phyloP scores from a whole-genome alignment of 2,797 vertebrate genomes.

The Hypotaenidia philippensis region DNA sequence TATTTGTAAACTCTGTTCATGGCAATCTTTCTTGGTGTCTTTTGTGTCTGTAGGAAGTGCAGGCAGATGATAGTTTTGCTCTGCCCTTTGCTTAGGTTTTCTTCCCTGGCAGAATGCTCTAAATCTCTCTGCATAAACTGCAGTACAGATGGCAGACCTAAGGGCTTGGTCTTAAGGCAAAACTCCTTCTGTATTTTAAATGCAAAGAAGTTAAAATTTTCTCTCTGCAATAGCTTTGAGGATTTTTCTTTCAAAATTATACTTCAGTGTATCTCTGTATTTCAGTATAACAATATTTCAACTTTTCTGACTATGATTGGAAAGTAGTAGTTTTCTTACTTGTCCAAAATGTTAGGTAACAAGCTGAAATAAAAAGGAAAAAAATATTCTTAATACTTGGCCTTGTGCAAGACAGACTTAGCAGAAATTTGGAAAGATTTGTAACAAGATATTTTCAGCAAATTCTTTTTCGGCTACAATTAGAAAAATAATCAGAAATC shows the following conservation, averaged over 20 bases:
- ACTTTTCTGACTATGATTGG: not conserved
- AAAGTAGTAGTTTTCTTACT: not conserved
- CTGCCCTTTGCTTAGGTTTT: not conserved
- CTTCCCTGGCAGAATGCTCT: not conserved
- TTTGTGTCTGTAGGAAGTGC: not conserved
- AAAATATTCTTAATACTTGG: not conserved
- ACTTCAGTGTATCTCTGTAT: not conserved
- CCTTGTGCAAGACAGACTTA: not conserved
- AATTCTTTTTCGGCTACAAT: not conserved
- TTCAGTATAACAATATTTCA: not conserved
- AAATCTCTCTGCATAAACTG: not conserved
- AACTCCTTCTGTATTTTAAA: not conserved
- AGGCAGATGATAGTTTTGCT: not conserved
- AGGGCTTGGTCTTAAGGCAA: not conserved
- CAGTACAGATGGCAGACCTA: not conserved
- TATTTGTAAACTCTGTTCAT: not conserved
- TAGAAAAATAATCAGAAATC: not conserved
- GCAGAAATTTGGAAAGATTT: not conserved
- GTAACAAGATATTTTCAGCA: not conserved
- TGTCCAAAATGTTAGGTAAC: not conserved
- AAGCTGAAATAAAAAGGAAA: not conserved
- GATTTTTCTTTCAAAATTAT: not conserved
- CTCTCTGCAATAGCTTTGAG: not conserved
- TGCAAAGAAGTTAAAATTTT: not conserved
- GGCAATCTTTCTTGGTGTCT: not conserved